phyloP scores from a whole-genome alignment of 1,140 invertebrate species.

The Drosophila tropicalis region DNA sequence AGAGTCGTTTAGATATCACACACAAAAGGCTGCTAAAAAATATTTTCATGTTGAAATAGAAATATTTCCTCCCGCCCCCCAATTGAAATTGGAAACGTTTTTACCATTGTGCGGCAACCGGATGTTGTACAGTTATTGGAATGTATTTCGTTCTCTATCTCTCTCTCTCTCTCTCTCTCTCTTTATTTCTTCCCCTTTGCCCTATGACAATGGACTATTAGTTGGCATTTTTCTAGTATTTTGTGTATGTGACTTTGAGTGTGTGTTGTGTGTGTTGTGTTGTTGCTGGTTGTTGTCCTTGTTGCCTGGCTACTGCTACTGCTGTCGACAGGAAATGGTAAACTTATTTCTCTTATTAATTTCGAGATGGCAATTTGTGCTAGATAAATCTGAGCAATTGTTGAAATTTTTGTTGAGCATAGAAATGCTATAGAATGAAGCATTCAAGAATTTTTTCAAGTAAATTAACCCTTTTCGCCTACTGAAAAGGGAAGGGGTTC shows the following conservation, averaged over 20 bases:
- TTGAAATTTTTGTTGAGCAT: constrained; percentile 56
- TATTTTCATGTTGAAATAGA: constrained; percentile 77
- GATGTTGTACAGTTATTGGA: constrained; percentile 79
- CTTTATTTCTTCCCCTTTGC: background rate
- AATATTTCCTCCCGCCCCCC: constrained; percentile 50
- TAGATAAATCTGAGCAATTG: constrained; percentile 65
- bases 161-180: background rate
- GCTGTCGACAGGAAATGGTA: constrained; percentile 66
- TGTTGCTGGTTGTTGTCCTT: constrained; percentile 16
- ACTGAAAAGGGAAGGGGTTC: background rate
- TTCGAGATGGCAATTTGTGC: constrained; percentile 71
- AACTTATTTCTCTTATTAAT: constrained; percentile 78
- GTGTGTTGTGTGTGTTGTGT: constrained; percentile 22
- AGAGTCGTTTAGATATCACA: constrained; percentile 60
- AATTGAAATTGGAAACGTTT: constrained; percentile 77
- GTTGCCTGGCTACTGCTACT: constrained; percentile 18
- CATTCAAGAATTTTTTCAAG: constrained; percentile 51
- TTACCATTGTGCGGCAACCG: constrained; percentile 65
- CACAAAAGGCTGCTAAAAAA: constrained; percentile 64
- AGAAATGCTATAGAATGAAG: constrained; percentile 17
- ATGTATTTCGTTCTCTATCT: constrained; percentile 51
- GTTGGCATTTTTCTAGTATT: constrained; percentile 62
- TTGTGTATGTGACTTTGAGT: constrained; percentile 18
- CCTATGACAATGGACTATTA: constrained; percentile 64
- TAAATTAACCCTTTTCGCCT: constrained; percentile 54